phyloP scores from a whole-genome alignment of 2,888 invertebrate species.

The Phengaris alcon region DNA sequence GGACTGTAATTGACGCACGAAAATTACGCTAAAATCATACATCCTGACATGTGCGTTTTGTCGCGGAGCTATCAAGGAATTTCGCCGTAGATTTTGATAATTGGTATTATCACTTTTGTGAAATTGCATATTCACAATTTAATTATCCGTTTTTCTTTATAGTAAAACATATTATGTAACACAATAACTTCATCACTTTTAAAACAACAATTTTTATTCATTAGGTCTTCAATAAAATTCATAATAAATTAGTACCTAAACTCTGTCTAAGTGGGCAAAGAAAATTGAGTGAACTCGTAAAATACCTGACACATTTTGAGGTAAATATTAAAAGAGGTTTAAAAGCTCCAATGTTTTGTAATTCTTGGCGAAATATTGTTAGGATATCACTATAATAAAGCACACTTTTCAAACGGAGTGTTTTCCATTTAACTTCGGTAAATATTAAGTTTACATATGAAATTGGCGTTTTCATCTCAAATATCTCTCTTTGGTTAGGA shows the following conservation, averaged over 20 bases:
- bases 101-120: too few relatives aligned
- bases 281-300: constrained; percentile 10
- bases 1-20: background rate
- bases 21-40: background rate
- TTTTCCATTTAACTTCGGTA: too few relatives aligned
- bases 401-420: too few relatives aligned
- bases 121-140: too few relatives aligned
- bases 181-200: background rate
- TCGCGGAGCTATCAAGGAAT: background rate
- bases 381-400: background rate
- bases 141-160: too few relatives aligned
- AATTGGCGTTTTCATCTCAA: too few relatives aligned
- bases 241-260: background rate
- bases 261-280: background rate
- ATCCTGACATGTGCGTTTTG: background rate
- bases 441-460: too few relatives aligned
- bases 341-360: constrained; percentile 9
- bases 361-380: background rate
- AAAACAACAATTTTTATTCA: background rate
- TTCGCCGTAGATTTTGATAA: background rate
- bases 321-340: constrained; percentile 9
- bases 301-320: constrained; percentile 12
- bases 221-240: too few relatives aligned
- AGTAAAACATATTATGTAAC: too few relatives aligned
- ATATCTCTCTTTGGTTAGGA: too few relatives aligned